Evolutionary conservation across 35 echinoderm and acorn worm genomes (phyloP), one percentile per base, ranked within the genome.

Genomic region (Heliocidaris erythrogramma): DNA sequence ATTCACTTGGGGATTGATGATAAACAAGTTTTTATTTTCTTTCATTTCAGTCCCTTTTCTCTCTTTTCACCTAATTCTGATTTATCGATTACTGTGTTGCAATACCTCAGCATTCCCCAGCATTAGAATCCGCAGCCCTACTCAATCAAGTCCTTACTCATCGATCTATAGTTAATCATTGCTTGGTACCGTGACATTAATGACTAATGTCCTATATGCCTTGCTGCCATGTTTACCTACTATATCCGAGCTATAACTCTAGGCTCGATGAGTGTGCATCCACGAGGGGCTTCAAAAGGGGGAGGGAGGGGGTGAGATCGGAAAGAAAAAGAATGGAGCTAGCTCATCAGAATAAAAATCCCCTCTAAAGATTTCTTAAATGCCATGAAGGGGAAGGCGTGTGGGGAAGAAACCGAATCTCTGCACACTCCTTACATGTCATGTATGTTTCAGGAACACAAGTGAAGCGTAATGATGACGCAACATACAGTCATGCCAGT

Each of bases 121-220:
- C 65, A 78, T 7, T 18, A 5, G 18, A 78, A 78, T 78, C 27
- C 65, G 27, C 65, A 29, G 65, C 4, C 27, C 65, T 78, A n/a
- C 65, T 78, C 65, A 78, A 78, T 78, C 65, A 89, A 89, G 24
- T 32, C 87, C 47, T 89, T 48, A 89, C 30, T 89, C 87, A 89
- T 89, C 87, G 31, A 89, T 32, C 31, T 32, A 31, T 14, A 31
- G 87, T 89, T 89, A 89, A 89, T 89, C 87, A 89, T 89, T 89
- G 87, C 31, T 89, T 48, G 17, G 17, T 89, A 47, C 10, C 12
- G 87, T 48, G 87, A 89, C 87, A 89, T 89, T 89, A 89, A 89
- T 89, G 87, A 89, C 87, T 89, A 89, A 89, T 89, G 32, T 89
- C 12, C 11, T 47, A 7, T 42, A 30, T 31, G 87, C 30, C 87